Conservation (phyloP, 2,113 vertebrate genomes). For the Cavia porcellus region DNA sequence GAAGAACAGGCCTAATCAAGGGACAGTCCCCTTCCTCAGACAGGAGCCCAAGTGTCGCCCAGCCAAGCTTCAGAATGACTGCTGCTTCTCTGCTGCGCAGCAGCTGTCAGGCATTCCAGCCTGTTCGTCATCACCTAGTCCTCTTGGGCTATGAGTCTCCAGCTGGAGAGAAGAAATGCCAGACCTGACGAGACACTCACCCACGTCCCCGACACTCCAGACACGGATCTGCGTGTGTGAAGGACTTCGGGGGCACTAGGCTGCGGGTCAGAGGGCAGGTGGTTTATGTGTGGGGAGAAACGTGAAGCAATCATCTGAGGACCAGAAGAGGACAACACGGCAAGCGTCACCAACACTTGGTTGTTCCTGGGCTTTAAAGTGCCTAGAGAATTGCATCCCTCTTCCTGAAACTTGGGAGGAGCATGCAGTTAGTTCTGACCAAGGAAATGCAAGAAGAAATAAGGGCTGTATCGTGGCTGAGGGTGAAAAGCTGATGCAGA, state of each 20-base stretch:
- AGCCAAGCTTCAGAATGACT: background rate
- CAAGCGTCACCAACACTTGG: background rate
- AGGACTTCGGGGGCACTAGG: background rate
- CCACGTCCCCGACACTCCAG: background rate
- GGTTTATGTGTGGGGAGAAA: background rate
- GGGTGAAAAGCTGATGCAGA: background rate
- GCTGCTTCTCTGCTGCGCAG: background rate
- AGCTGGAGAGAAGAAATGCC: background rate
- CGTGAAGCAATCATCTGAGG: background rate
- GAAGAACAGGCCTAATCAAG: background rate
- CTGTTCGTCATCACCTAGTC: background rate
- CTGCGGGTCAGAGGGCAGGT: background rate
- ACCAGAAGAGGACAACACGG: background rate
- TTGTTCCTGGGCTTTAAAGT: background rate
- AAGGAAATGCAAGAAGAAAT: background rate
- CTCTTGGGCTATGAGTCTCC: background rate
- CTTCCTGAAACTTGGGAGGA: background rate
- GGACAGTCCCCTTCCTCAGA: background rate
- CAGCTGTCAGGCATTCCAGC: background rate
- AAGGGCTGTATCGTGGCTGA: background rate
- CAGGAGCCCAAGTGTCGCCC: background rate
- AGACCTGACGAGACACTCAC: background rate
- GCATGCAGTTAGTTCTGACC: background rate
- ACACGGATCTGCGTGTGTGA: background rate
- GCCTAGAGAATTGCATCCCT: background rate